phyloP scores from a whole-genome alignment of 1,140 invertebrate species.

The Stenopsyche tienmushanensis region DNA sequence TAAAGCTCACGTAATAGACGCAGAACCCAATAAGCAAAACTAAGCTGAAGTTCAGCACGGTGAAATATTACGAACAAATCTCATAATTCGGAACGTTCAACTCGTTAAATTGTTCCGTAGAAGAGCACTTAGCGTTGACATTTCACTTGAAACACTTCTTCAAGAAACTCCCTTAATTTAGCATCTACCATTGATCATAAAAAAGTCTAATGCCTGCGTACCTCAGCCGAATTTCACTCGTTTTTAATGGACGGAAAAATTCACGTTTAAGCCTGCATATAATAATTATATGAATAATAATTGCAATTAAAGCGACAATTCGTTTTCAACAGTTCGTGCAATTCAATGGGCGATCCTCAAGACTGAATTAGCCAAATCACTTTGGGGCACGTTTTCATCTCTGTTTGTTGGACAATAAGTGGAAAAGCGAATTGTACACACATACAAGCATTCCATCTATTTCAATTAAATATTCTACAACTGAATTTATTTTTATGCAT shows the following conservation, averaged over 20 bases:
- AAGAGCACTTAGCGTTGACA: neutral
- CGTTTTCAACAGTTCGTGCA: conserved; percentile 16
- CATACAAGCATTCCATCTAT: too few species aligned
- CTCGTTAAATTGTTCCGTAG: neutral
- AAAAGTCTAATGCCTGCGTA: too few species aligned
- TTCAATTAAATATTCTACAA: too few species aligned
- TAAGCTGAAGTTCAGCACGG: neutral
- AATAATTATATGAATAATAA: too few species aligned
- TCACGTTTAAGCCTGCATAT: too few species aligned
- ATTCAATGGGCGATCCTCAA: conserved; percentile 26
- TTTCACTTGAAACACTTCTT: too few species aligned
- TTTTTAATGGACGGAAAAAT: too few species aligned
- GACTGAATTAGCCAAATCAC: conserved; percentile 34
- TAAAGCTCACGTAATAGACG: too few species aligned
- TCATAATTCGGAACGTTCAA: neutral
- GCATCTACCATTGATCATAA: too few species aligned
- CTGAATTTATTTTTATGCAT: too few species aligned
- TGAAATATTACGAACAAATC: neutral
- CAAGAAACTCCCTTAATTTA: too few species aligned
- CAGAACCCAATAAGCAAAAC: neutral
- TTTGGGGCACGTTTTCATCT: conserved; percentile 22
- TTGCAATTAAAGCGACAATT: neutral
- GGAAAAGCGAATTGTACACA: neutral
- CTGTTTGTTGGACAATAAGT: conserved; percentile 21
- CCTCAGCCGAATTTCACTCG: too few species aligned